Evolutionary conservation across 2,113 vertebrate species (phyloP).

Genomic region (Clarias macrocephalus): DNA sequence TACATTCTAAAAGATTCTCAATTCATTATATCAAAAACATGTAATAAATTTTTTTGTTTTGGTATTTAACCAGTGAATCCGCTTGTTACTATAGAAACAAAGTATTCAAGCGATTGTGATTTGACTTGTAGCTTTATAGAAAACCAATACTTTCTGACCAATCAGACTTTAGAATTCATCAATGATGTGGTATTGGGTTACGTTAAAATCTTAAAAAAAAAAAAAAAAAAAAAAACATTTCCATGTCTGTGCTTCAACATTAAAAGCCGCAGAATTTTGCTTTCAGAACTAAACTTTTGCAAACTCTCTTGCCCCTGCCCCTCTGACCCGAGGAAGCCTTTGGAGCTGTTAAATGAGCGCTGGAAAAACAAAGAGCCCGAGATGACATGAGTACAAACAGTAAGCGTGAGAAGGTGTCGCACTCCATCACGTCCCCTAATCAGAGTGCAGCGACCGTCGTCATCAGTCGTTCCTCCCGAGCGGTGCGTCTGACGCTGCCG

Average conservation of each 20-base stretch:
- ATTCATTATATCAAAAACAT: not conserved
- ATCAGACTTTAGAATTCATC: not conserved
- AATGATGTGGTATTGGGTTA: not conserved
- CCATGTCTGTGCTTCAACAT: not conserved
- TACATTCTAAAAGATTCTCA: not conserved
- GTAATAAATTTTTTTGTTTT: not conserved
- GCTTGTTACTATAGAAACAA: not conserved
- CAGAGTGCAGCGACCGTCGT: conserved; percentile 37
- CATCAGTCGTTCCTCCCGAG: conserved; percentile 33
- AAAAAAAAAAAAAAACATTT: not conserved
- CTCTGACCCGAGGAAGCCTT: not conserved
- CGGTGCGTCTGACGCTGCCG: not conserved
- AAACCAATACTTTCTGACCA: not conserved
- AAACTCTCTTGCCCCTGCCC: not conserved
- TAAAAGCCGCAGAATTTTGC: not conserved
- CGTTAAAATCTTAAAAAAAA: not conserved
- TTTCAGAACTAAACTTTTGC: too few species aligned
- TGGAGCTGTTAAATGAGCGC: not conserved
- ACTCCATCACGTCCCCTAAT: conserved; percentile 42
- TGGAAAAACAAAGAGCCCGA: not conserved
- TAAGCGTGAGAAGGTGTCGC: not conserved
- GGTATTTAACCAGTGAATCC: too few species aligned
- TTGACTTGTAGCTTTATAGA: not conserved
- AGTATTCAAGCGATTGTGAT: not conserved
- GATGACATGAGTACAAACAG: not conserved